Percentiles rank a stretch among this genome's conserved stretches.
Conservation (phyloP, 1,140 invertebrate species). For the Portunus trituberculatus region DNA sequence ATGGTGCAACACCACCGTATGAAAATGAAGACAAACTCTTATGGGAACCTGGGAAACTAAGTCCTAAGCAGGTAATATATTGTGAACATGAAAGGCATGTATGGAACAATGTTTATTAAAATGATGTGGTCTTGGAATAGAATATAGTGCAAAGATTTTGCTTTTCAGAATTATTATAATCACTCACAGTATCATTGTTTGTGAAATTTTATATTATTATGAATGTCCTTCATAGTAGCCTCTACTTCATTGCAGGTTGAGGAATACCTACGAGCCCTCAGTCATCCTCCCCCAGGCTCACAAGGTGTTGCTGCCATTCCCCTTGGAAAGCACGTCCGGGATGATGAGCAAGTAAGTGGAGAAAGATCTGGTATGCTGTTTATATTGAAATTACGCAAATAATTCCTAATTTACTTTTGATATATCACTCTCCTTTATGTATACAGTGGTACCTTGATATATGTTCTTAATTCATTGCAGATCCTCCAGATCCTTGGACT, state of each 20-base stretch:
- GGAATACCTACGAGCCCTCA: slow-evolving; percentile 86
- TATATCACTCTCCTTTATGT: too few relatives aligned
- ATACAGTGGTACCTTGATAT: too few relatives aligned
- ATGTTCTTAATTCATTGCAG: too few relatives aligned
- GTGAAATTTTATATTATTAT: too few relatives aligned
- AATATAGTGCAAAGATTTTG: too few relatives aligned
- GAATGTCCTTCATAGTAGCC: too few relatives aligned
- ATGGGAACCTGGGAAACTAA: slow-evolving; percentile 92
- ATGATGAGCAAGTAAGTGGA: slow-evolving; percentile 89
- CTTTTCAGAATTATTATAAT: too few relatives aligned
- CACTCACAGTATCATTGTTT: too few relatives aligned
- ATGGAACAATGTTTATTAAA: background rate
- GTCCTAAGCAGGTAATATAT: slow-evolving; percentile 82
- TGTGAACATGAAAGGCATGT: background rate
- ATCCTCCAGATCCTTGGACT: background rate
- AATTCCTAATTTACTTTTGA: too few relatives aligned
- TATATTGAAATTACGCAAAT: too few relatives aligned
- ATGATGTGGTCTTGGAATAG: too few relatives aligned
- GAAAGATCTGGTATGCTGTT: too few relatives aligned
- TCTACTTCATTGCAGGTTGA: slow-evolving; percentile 83
- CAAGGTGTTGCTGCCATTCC: slow-evolving; percentile 85
- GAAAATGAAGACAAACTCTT: slow-evolving; percentile 97
- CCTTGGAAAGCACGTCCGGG: slow-evolving; percentile 89
- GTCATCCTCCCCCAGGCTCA: slow-evolving; percentile 78
- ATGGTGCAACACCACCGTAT: slow-evolving; percentile 93